A percentile compares a stretch with the other conserved stretches of the same genome.
These are phyloP conservation scores for Callocephalon fimbriatum DNA, from an alignment of 2,113 vertebrate genomes.

Conservation along the genomic window DNA sequence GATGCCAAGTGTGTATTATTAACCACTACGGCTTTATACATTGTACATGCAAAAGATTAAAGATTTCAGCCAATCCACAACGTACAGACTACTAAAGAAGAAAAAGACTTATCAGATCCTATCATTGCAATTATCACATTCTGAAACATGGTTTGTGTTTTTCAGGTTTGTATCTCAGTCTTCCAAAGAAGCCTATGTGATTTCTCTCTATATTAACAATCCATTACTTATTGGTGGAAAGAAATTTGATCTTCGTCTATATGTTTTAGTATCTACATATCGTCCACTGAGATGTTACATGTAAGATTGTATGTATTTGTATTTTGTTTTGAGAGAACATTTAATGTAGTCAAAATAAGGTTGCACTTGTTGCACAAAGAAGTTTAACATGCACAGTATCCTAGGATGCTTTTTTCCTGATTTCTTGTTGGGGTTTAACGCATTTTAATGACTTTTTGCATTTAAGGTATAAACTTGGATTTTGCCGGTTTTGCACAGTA, in stretches of 20 bases:
- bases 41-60: not conserved
- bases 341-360: not conserved
- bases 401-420: not conserved
- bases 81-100: not conserved
- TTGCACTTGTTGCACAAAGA: not conserved
- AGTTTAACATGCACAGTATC: not conserved
- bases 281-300: slow-evolving; percentile 96
- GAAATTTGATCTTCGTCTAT: slow-evolving; percentile 96
- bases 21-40: not conserved
- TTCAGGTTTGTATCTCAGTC: slow-evolving; percentile 89
- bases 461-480: slow-evolving; percentile 94
- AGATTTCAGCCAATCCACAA: not conserved
- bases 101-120: not conserved
- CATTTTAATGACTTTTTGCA: not conserved
- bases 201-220: slow-evolving; percentile 96
- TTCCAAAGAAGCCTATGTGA: slow-evolving; percentile 95
- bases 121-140: not conserved
- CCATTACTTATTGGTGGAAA: slow-evolving; percentile 94
- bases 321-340: not conserved
- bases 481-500: slow-evolving; percentile 97
- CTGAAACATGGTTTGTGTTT: not conserved
- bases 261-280: slow-evolving; percentile 94
- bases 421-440: not conserved
- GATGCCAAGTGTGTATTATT: not conserved
- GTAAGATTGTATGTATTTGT: slow-evolving; percentile 71